Evolutionary conservation across 2,797 vertebrate genomes (phyloP).

Genomic region (Geotria australis): DNA sequence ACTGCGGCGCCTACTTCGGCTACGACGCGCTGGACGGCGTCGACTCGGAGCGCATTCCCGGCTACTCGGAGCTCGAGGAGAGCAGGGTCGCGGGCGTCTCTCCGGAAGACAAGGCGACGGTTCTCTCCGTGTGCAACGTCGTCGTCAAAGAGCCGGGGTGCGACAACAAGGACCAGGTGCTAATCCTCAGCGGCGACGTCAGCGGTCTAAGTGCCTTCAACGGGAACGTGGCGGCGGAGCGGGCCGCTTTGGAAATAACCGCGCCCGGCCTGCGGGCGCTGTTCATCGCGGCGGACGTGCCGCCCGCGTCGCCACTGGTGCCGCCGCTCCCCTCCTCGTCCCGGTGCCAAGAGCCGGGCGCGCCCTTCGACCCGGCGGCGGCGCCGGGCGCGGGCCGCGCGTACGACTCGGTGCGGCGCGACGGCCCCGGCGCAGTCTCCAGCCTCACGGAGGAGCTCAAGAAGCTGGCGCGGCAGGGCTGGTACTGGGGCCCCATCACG

Average conservation of each 20-base stretch:
- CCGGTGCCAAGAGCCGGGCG: constrained; percentile 49
- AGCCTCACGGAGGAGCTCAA: constrained; percentile 92
- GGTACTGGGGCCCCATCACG: constrained; percentile 99
- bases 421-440: constrained; percentile 70
- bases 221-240: neutral
- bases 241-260: neutral
- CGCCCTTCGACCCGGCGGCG: constrained; percentile 76
- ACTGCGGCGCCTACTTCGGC: neutral
- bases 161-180: neutral
- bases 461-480: constrained; percentile 81
- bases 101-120: neutral
- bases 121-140: neutral
- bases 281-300: constrained; percentile 1
- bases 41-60: neutral
- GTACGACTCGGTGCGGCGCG: constrained; percentile 75
- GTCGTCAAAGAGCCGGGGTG: neutral
- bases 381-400: constrained; percentile 74
- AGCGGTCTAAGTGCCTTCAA: neutral
- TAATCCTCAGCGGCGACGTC: neutral
- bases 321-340: constrained; percentile 51
- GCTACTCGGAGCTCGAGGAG: neutral
- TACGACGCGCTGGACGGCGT: neutral
- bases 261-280: neutral
- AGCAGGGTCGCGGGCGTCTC: neutral
- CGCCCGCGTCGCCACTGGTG: constrained; percentile 62